These are phyloP conservation scores for Archivesica marissinica DNA, from an alignment of 1,140 invertebrate species.

Conservation along the genomic window DNA sequence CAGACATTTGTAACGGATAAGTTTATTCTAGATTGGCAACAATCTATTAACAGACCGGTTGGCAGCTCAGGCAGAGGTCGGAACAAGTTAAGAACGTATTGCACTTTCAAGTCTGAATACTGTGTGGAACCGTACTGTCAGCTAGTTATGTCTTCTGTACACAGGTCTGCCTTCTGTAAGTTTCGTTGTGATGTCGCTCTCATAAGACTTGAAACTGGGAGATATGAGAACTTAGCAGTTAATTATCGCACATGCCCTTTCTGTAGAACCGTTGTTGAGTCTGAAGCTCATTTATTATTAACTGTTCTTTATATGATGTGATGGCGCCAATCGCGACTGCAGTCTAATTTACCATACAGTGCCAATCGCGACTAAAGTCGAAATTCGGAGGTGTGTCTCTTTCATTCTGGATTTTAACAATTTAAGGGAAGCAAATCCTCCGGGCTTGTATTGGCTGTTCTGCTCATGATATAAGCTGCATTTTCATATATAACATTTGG, in stretches of 20 bases:
- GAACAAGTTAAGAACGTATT: slow-evolving; percentile 19
- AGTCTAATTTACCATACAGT: too few species aligned
- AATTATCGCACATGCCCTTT: neutral
- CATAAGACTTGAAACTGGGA: slow-evolving; percentile 9
- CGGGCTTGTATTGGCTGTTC: too few species aligned
- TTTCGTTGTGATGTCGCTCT: slow-evolving; percentile 17
- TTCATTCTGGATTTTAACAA: too few species aligned
- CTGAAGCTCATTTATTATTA: neutral
- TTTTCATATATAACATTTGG: too few species aligned
- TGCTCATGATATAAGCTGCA: too few species aligned
- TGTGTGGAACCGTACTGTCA: neutral
- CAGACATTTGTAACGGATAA: neutral
- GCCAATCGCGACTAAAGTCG: too few species aligned
- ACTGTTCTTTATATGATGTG: slow-evolving; percentile 24
- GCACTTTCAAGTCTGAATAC: neutral
- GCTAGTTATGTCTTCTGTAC: neutral
- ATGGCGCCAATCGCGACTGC: too few species aligned
- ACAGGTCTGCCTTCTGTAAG: slow-evolving; percentile 20
- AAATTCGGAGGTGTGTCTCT: too few species aligned
- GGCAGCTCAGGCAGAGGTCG: slow-evolving; percentile 2
- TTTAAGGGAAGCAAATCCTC: too few species aligned
- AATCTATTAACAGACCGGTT: neutral
- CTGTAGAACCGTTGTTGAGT: neutral
- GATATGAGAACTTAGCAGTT: slow-evolving; percentile 1
- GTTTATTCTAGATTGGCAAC: neutral